Base-by-base conservation (phyloP, 2,113 vertebrate genomes). In the Poeciliopsis occidentalis region DNA sequence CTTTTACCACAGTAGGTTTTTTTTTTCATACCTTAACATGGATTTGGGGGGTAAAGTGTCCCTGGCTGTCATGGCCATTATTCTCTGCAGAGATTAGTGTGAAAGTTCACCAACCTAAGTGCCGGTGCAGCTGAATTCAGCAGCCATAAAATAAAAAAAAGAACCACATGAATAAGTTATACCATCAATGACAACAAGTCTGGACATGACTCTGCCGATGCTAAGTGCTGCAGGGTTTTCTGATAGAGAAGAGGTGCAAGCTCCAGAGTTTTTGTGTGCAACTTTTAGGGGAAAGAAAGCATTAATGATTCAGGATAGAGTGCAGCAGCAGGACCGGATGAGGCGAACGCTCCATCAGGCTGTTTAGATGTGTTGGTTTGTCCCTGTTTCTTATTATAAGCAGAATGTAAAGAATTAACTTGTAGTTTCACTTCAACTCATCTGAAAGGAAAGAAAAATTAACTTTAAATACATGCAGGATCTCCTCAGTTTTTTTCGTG, bases 71-170 rank as follows among this genome's bases (percentile, higher is more conserved):
- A 41, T 8, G 27, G 47, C 69, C 82, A 68, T 87, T 85, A 85
- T 82, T 85, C 71, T 89, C 39, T 22, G 61, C 47, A 65, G 65
- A 69, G 80, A 61, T 70, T 4, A 65, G 77, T 68, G 83, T 79
- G 82, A 91, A 87, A 91, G 89, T 86, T 92, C 88, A 81, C 71
- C 78, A 67, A 75, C 70, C 66, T 79, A 83, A 90, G 86, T 90
- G 89, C 81, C 71, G 75, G 63, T 27, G 4, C 81, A 66, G 81
- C 90, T 68, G 60, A 85, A 84, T 79, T 68, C 69, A 51, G 26
- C 67, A 30, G 60, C 80, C 78, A 73, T 78, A 75, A 86, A 85
- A 71, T 8, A 85, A 75, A 71, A 34, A 85, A 44, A 57, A n/a
- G 17, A 77, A 79, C 64, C 37, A 8, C 66, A 88, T 86, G 67